Base-by-base conservation (phyloP, 2,888 invertebrate species). In the Dascillus cervinus region DNA sequence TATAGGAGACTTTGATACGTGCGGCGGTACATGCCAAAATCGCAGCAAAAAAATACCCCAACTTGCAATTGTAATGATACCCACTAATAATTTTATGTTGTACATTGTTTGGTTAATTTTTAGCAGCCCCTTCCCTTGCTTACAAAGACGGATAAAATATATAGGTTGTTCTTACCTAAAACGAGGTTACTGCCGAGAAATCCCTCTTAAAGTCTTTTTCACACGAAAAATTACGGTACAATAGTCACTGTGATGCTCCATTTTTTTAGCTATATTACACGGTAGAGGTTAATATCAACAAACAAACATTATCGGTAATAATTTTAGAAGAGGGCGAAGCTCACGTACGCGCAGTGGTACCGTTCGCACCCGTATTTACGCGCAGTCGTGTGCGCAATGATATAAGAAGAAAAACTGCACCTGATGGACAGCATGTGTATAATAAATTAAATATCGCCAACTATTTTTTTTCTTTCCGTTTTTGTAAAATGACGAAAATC, bases 271-370 rank as follows among this genome's bases (percentile, higher is more conserved):
- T 22, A 23, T 50, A 41, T 41, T 50, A 52, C 46, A 44, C 47
- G 48, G 57, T 58, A 57, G 55, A 61, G 58, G 56, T 60, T 60
- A 58, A 58, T 54, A 60, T 56, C 56, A 58, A 60, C 57, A 58
- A 60, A 59, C 55, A 57, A 56, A 57, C 49, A 53, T 44, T 44
- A 53, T 55, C 51, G 54, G 50, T 49, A 47, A 50, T 49, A 64
- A 29, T 65, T 44, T 49, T 23, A 29, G 29, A 38, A 41, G 43
- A 51, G 55, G 56, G 55, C 53, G 55, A 53, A 53, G 53, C 51
- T 56, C 55, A 61, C 61, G 60, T 59, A 60, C 61, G 58, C 60
- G 60, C 58, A 57, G 36, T 11, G 34, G 24, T 29, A 35, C 44
- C 42, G 41, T 46, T 41, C 47, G 49, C 50, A 50, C 47, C 49